Evolutionary conservation across 2,888 invertebrate genomes (phyloP).

Genomic region (Orchesellides sinensis): DNA sequence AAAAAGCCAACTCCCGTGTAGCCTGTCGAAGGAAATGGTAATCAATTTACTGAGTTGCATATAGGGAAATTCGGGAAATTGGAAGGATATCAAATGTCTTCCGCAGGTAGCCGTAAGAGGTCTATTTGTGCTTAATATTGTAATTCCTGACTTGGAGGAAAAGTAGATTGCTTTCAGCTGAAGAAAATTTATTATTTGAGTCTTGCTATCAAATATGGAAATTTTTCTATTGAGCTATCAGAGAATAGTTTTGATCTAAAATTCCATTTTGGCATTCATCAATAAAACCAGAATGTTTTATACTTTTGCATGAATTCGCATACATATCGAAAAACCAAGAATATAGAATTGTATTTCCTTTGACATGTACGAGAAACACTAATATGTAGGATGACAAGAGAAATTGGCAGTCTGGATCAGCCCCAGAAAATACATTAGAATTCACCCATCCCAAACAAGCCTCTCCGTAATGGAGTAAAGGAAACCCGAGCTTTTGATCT

Average conservation of each 20-base stretch:
- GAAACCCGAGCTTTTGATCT: slow-evolving; percentile 53
- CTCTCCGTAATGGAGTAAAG: slow-evolving; percentile 59
- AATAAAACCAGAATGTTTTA: too few species aligned
- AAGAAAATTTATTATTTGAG: neutral
- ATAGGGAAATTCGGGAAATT: slow-evolving; percentile 66
- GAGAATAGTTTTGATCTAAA: neutral
- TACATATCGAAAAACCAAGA: neutral
- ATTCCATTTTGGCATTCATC: neutral
- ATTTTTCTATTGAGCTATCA: too few species aligned
- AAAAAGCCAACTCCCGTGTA: neutral
- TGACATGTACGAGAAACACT: neutral
- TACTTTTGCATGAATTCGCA: neutral
- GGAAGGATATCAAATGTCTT: slow-evolving; percentile 66
- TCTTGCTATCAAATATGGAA: neutral
- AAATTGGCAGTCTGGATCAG: neutral
- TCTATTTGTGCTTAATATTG: slow-evolving; percentile 28
- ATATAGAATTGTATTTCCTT: neutral
- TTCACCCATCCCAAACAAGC: slow-evolving; percentile 19
- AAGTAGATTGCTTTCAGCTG: neutral
- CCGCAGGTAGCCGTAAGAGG: slow-evolving; percentile 68
- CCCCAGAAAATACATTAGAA: neutral
- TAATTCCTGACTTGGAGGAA: neutral
- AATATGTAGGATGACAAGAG: neutral
- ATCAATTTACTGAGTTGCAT: slow-evolving; percentile 60
- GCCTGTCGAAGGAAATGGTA: slow-evolving; percentile 65